Evolutionary conservation across 2,797 vertebrate species (phyloP).

Genomic region (Crenuchus spilurus): DNA sequence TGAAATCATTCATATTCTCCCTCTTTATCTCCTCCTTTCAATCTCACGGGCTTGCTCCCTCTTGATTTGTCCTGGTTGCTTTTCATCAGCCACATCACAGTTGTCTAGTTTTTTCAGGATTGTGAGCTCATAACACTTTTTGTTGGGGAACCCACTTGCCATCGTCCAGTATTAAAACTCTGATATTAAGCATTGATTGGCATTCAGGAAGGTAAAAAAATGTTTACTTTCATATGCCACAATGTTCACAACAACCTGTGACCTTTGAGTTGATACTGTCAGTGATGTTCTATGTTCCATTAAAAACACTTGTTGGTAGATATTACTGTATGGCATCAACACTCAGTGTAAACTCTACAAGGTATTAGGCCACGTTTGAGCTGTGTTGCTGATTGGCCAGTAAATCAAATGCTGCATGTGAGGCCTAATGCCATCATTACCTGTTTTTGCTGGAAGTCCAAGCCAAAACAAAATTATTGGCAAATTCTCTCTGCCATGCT

Average conservation of each 20-base stretch:
- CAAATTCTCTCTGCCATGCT: conserved; percentile 12
- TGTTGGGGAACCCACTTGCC: background rate
- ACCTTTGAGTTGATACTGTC: conserved; percentile 70
- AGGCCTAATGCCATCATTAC: background rate
- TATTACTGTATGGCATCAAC: background rate
- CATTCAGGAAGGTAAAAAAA: conserved; percentile 63
- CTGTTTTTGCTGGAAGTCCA: background rate
- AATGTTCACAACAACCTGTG: conserved; percentile 56
- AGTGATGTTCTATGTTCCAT: conserved; percentile 16
- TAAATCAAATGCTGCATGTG: background rate
- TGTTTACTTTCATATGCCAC: conserved; percentile 63
- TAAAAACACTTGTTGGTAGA: background rate
- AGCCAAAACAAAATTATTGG: background rate
- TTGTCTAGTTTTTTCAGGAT: background rate
- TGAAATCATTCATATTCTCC: background rate
- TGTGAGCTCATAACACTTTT: background rate
- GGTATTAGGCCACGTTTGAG: background rate
- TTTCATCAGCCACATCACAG: background rate
- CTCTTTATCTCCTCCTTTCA: background rate
- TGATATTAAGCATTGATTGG: conserved; percentile 56
- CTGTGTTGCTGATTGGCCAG: background rate
- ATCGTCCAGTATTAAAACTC: conserved; percentile 37
- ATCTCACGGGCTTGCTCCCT: conserved; percentile 14
- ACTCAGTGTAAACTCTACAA: background rate
- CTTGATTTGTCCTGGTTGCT: background rate